Percentiles rank a stretch among this genome's conserved stretches.
phyloP scores from a whole-genome alignment of 2,888 invertebrate species.

The Odontomyia ornata region DNA sequence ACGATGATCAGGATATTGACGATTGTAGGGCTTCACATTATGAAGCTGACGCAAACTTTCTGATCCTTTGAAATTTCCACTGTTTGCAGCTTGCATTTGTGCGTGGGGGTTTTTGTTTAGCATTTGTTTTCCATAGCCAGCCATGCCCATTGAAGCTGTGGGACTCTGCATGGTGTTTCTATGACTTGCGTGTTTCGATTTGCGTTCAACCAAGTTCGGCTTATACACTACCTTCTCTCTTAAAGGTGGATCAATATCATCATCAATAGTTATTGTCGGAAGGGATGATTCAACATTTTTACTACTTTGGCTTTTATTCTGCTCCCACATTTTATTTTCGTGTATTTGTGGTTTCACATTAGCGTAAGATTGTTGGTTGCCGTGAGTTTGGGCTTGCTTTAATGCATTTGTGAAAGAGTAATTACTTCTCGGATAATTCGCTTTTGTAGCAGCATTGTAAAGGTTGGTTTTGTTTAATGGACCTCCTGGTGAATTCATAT shows the following conservation, averaged over 20 bases:
- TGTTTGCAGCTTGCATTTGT: not conserved
- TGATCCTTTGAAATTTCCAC: conserved; percentile 11
- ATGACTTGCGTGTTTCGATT: conserved; percentile 57
- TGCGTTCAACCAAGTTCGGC: conserved; percentile 56
- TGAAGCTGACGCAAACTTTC: conserved; percentile 43
- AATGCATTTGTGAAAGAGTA: conserved; percentile 28
- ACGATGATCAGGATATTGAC: conserved; percentile 39
- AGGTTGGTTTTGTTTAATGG: conserved; percentile 26
- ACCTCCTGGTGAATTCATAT: not conserved
- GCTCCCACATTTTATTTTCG: conserved; percentile 45
- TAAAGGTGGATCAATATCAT: conserved; percentile 46
- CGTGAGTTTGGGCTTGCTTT: conserved; percentile 31
- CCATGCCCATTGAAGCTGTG: conserved; percentile 8
- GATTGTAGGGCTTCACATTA: conserved; percentile 47
- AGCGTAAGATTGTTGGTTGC: conserved; percentile 37
- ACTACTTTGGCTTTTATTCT: conserved; percentile 19
- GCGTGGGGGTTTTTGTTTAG: not conserved
- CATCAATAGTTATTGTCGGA: conserved; percentile 51
- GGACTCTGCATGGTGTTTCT: conserved; percentile 16
- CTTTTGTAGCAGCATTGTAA: conserved; percentile 18
- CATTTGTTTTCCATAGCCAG: conserved; percentile 8
- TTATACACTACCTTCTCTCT: conserved; percentile 54
- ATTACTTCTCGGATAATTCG: conserved; percentile 35
- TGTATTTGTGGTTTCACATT: conserved; percentile 48
- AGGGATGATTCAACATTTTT: conserved; percentile 29